Base-by-base conservation (phyloP, 2,113 vertebrate species). In the Eudyptes chrysolophus region DNA sequence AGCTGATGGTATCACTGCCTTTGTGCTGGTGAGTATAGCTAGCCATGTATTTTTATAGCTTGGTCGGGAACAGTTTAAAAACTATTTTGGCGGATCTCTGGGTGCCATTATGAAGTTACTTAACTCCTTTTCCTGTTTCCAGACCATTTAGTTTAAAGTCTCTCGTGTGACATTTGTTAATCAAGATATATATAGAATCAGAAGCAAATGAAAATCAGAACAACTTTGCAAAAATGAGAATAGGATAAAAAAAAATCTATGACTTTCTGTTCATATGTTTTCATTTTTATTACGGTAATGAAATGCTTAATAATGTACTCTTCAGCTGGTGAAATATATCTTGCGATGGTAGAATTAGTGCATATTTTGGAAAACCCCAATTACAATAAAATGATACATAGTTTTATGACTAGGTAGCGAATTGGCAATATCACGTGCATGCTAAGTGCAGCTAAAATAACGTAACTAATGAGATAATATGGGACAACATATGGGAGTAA, bases 381-480 rank as follows among this genome's bases (percentile, higher is more conserved):
- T 62, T 78, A 96, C 84, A 95, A 81, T 95, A 92, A 96, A 97
- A 96, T 36, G 46, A 93, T 32, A 13, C 48, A 55, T 61, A 85
- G 71, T 93, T 98, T 98, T 96, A 97, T 90, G 79, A 80, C 81
- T 97, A 94, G 60, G 82, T 97, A 96, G 93, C 78, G 42, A 97
- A 94, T 78, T 97, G 84, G 84, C 90, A 92, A 38, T 54, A 76
- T 97, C 78, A 96, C 80, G 85, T 94, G 71, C 71, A 92, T 64
- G 42, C 22, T 84, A 97, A 95, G 27, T 85, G 95, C 85, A 94
- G 83, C 84, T 97, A 94, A 97, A 98, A 95, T 96, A 97, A 93
- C 3, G 13, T 84, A 97, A 88, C 87, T 94, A 96, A 97, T 98
- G 96, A 98, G 95, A 97, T 97, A 98, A 97, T 87, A 92, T 89